Evolutionary conservation across 2,797 vertebrate genomes (phyloP), one percentile per base, ranked within the genome.

Genomic region (Girardinus metallicus): DNA sequence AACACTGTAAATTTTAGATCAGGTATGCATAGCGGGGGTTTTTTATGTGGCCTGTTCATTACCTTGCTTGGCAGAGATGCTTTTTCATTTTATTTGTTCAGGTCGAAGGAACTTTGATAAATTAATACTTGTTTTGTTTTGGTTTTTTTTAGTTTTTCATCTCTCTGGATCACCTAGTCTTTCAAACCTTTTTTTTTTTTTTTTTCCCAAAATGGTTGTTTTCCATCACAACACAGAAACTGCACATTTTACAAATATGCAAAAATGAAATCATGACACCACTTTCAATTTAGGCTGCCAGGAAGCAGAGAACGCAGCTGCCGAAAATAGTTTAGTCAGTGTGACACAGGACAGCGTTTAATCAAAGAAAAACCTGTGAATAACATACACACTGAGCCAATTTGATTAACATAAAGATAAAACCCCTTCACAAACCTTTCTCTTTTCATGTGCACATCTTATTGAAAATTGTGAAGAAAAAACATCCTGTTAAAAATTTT

Each of bases 371-470:
- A 89, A 74, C 16, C 73, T 73, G 39, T 16, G 43, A 83, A 78
- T 78, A 76, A 74, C 84, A 83, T 72, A 86, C 80, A 86, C 80
- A 76, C 36, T 43, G 62, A 86, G 80, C 72, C 53, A 4, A 82
- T 88, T 84, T 89, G 88, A 94, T 94, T 86, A 88, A 86, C 90
- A 89, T 85, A 86, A 85, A 89, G 85, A 92, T 84, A 82, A 83
- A 75, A 85, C 84, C 83, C 72, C 53, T 83, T 83, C 73, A 73
- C 46, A 81, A 77, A 66, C 55, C 70, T 79, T 85, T 86, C 62
- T 79, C 80, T 77, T 93, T 91, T 90, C 83, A 91, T 87, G 80
- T 85, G 83, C 70, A 85, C 73, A 41, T 86, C 78, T 78, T 75
- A 68, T 89, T 89, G 78, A 13, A 21, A 66, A 34, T 82, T 76